These are phyloP conservation scores for Drosophila quinaria DNA, from an alignment of 2,888 invertebrate genomes.

Conservation along the genomic window DNA sequence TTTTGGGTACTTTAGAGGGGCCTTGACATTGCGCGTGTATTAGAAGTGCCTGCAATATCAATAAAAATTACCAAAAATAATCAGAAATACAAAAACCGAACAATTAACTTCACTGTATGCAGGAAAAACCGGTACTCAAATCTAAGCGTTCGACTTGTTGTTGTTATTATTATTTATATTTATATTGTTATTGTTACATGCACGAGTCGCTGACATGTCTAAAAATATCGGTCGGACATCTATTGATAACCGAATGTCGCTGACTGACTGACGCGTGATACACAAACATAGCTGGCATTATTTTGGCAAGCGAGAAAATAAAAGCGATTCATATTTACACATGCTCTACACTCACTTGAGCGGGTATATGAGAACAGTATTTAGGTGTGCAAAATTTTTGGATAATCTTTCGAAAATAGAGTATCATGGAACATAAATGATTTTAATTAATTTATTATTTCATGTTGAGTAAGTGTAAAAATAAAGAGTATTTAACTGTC, in stretches of 20 bases:
- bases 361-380: neutral
- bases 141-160: conserved; percentile 27
- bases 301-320: conserved; percentile 46
- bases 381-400: neutral
- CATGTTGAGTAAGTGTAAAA: neutral
- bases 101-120: conserved; percentile 25
- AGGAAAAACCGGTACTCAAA: conserved; percentile 42
- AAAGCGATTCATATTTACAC: conserved; percentile 20
- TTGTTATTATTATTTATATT: conserved; percentile 31
- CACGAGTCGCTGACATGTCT: conserved; percentile 47
- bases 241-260: conserved; percentile 54
- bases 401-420: neutral
- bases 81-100: neutral
- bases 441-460: neutral
- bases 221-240: conserved; percentile 55
- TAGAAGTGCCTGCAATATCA: conserved; percentile 30
- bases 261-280: conserved; percentile 17
- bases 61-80: conserved; percentile 17
- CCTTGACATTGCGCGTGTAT: conserved; percentile 55
- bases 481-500: conserved; percentile 24
- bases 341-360: neutral
- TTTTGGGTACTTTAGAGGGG: conserved; percentile 18
- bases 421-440: neutral
- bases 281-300: conserved; percentile 27
- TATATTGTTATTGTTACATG: conserved; percentile 42